phyloP scores from a whole-genome alignment of 2,888 invertebrate species.

The Amphimallon solstitiale region DNA sequence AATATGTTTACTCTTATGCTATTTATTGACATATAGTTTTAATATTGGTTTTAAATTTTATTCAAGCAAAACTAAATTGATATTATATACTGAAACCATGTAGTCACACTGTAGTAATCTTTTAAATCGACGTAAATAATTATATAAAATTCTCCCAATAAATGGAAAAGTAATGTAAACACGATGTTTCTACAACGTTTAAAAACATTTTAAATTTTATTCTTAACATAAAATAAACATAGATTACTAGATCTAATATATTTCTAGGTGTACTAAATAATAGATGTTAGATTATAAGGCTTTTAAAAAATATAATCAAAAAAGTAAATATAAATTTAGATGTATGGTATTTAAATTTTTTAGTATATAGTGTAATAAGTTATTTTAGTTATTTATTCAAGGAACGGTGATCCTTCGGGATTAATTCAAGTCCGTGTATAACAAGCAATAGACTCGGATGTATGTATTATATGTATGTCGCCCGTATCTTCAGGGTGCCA shows the following conservation, averaged over 20 bases:
- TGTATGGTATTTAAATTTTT: slow-evolving; percentile 8
- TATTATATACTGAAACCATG: too few relatives aligned
- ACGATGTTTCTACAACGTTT: slow-evolving; percentile 17
- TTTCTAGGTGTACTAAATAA: slow-evolving; percentile 14
- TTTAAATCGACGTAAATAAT: too few relatives aligned
- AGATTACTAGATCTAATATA: slow-evolving; percentile 12
- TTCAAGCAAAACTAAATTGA: too few relatives aligned
- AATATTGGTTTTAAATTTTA: too few relatives aligned
- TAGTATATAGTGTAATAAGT: slow-evolving; percentile 30
- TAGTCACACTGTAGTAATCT: neutral
- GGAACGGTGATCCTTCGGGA: slow-evolving; percentile 18
- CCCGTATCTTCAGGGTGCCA: slow-evolving; percentile 39
- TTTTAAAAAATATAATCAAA: slow-evolving; percentile 9
- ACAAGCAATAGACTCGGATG: slow-evolving; percentile 24
- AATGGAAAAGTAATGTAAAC: neutral
- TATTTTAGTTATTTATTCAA: slow-evolving; percentile 40
- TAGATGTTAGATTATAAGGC: slow-evolving; percentile 24
- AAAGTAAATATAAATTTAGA: slow-evolving; percentile 22
- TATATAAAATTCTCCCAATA: neutral
- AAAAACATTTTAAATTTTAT: neutral
- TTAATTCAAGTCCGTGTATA: slow-evolving; percentile 9
- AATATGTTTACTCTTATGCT: too few relatives aligned
- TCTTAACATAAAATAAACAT: neutral
- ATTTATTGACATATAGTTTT: too few relatives aligned
- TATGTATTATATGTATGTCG: slow-evolving; percentile 19